These are phyloP conservation scores for Otis tarda DNA, from an alignment of 2,113 vertebrate genomes.

Conservation along the genomic window DNA sequence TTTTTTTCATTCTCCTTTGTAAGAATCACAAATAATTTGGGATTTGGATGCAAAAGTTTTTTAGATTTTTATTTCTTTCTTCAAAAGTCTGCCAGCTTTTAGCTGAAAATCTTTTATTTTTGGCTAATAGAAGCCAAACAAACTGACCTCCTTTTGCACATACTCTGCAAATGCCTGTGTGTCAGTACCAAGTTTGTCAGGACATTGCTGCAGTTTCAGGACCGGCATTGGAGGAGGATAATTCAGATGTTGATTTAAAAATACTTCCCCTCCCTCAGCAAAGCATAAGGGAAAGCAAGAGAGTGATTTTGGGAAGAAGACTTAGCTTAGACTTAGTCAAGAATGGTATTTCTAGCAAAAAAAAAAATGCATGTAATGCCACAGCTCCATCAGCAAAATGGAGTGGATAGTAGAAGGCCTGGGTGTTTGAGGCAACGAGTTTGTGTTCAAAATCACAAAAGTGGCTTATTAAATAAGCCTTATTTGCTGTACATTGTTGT, in stretches of 20 bases:
- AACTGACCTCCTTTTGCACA: background rate
- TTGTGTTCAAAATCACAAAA: background rate
- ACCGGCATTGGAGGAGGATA: rapidly evolving
- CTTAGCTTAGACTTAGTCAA: background rate
- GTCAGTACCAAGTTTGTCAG: background rate
- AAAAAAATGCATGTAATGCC: background rate
- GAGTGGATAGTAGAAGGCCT: background rate
- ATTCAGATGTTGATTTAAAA: background rate
- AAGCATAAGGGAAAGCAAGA: background rate
- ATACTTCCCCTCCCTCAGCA: background rate
- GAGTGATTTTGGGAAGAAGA: background rate
- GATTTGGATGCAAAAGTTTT: background rate
- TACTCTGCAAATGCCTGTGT: background rate
- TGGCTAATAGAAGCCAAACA: background rate
- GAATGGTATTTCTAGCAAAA: background rate
- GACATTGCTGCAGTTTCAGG: background rate
- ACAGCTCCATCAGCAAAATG: background rate
- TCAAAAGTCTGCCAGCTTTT: background rate
- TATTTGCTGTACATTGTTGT: background rate
- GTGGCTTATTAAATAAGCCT: background rate
- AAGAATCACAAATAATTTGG: background rate
- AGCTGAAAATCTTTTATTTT: background rate
- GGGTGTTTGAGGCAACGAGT: background rate
- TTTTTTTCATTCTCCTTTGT: background rate
- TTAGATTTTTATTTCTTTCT: background rate